Conservation (phyloP, 37 sponge, comb jelly and placozoan genomes). For the Lycopodina hypogea region DNA sequence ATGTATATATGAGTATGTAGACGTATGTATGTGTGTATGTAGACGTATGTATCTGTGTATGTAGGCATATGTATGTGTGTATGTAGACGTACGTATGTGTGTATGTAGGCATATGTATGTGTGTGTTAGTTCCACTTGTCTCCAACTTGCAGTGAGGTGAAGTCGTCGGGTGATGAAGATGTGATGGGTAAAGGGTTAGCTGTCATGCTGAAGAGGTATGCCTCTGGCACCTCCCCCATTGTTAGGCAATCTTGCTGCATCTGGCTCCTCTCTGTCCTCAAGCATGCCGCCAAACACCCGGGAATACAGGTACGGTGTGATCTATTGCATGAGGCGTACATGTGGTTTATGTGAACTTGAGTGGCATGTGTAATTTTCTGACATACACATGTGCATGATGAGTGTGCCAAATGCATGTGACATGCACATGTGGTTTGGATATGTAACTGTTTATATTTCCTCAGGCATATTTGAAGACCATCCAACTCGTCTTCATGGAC, state of each 20-base stretch:
- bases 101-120: no score
- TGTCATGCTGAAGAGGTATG: slow-evolving; percentile 29
- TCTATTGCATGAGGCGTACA: no score
- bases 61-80: no score
- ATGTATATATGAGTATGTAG: no score
- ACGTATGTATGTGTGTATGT: no score
- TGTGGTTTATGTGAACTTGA: not conserved
- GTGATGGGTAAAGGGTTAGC: slow-evolving; percentile 37
- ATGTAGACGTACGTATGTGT: no score
- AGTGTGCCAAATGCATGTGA: not conserved
- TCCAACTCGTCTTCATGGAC: slow-evolving; percentile 58
- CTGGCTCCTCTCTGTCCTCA: slow-evolving; percentile 74
- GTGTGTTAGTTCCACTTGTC: no score
- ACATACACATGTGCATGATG: not conserved
- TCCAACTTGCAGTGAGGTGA: not conserved
- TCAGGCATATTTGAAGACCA: slow-evolving; percentile 34
- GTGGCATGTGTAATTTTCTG: not conserved
- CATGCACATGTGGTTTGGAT: not conserved
- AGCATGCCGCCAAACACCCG: slow-evolving; percentile 41
- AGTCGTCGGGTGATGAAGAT: not conserved
- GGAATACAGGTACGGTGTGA: slow-evolving; percentile 49
- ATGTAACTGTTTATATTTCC: not conserved
- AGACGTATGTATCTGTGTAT: no score
- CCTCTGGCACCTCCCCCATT: slow-evolving; percentile 18
- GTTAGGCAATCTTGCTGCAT: slow-evolving; percentile 62